These are phyloP conservation scores for Neosalanx taihuensis DNA, from an alignment of 2,797 vertebrate species.

Conservation along the genomic window DNA sequence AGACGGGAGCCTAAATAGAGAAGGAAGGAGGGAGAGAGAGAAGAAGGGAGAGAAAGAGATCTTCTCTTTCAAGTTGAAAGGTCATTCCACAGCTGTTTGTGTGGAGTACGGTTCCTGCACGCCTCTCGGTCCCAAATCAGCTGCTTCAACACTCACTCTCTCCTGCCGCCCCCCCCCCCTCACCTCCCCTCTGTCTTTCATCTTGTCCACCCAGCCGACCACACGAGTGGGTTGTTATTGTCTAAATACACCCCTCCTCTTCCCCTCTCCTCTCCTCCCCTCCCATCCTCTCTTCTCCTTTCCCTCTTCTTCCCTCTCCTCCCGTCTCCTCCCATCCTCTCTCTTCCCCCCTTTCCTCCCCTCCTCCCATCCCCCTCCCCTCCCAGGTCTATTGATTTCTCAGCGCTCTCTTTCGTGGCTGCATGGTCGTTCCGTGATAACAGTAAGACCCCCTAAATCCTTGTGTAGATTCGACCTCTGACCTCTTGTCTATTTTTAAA, in stretches of 20 bases:
- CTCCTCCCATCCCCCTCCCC: conserved; percentile 19
- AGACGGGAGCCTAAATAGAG: too few species aligned
- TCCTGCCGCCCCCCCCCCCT: neutral
- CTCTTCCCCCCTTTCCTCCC: neutral
- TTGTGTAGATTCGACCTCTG: conserved; percentile 80
- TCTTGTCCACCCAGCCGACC: neutral
- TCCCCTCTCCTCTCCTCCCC: neutral
- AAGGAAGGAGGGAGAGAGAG: neutral
- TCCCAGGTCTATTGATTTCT: conserved; percentile 46
- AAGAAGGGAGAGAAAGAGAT: neutral
- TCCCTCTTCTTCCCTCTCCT: too few species aligned
- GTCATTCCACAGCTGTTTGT: neutral
- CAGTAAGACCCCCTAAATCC: conserved; percentile 80
- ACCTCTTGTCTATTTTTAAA: conserved; percentile 76
- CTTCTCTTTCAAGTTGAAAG: neutral
- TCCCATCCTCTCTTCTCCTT: neutral
- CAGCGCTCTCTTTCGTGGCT: conserved; percentile 51
- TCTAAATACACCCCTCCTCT: conserved; percentile 4
- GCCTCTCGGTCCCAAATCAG: conserved; percentile 4
- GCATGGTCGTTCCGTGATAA: conserved; percentile 80
- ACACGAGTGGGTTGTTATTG: conserved; percentile 5
- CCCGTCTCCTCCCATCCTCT: neutral
- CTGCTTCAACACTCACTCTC: conserved; percentile 13
- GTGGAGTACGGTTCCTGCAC: too few species aligned
- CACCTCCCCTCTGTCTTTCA: neutral